Evolutionary conservation across 2,113 vertebrate species (phyloP).

Genomic region (Charina bottae): DNA sequence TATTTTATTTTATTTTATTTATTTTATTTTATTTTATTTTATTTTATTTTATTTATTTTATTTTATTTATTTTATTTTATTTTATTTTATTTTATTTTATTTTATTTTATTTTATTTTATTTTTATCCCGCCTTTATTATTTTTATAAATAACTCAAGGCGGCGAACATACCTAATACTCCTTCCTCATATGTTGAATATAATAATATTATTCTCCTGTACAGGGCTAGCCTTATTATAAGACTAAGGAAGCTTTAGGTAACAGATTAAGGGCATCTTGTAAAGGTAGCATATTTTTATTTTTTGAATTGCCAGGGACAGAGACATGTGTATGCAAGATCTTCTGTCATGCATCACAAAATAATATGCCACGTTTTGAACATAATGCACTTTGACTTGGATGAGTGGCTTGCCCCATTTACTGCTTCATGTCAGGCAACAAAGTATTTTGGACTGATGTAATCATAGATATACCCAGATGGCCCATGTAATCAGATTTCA

Average conservation of each 20-base stretch:
- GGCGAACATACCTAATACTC: no score
- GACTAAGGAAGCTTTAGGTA: background rate
- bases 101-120: no score
- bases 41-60: no score
- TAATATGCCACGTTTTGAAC: background rate
- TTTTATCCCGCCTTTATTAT: no score
- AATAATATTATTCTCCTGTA: background rate
- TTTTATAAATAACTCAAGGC: no score
- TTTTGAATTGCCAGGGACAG: background rate
- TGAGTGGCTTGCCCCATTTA: background rate
- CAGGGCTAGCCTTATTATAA: background rate
- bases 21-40: no score
- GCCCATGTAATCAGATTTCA: constrained; percentile 43
- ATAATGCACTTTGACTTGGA: background rate
- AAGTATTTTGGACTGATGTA: background rate
- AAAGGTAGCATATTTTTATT: background rate
- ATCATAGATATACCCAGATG: background rate
- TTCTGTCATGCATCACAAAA: background rate
- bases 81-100: no score
- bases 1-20: no score
- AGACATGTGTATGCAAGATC: background rate
- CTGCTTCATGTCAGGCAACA: background rate
- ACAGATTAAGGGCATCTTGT: background rate
- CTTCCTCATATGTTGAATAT: background rate
- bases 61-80: no score